Evolutionary conservation across 2,888 invertebrate species (phyloP).

Genomic region (Lypha dubia): DNA sequence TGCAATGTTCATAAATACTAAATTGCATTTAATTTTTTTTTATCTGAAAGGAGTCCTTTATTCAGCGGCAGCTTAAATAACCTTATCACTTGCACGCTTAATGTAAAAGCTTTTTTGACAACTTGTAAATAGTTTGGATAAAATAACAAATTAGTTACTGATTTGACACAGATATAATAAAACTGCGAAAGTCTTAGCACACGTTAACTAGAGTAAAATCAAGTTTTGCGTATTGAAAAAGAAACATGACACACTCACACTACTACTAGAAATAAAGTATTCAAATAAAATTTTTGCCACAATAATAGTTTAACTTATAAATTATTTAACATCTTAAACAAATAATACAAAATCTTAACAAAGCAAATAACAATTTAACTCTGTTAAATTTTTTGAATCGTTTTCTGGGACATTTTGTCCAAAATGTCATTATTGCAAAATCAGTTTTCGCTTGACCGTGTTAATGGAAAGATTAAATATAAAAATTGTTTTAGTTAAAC

Average conservation of each 20-base stretch:
- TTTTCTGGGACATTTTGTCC: conserved; percentile 8
- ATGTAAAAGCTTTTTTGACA: conserved; percentile 25
- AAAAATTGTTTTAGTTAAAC: conserved; percentile 76
- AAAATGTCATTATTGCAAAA: conserved; percentile 36
- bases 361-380: conserved; percentile 16
- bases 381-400: conserved; percentile 1
- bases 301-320: conserved; percentile 14
- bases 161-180: conserved; percentile 30
- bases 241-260: too few relatives aligned
- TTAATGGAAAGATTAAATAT: conserved; percentile 79
- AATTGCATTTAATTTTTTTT: too few relatives aligned
- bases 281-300: conserved; percentile 24
- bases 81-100: neutral
- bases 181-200: neutral
- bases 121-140: conserved; percentile 24
- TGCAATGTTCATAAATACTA: too few relatives aligned
- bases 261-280: conserved; percentile 24
- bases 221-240: conserved; percentile 34
- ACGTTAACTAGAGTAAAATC: conserved; percentile 14
- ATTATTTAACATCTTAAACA: conserved; percentile 21
- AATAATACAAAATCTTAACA: neutral
- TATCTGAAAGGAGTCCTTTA: neutral
- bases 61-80: neutral
- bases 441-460: conserved; percentile 67
- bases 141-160: conserved; percentile 41